phyloP scores from a whole-genome alignment of 1,140 invertebrate genomes.

The Aculops lycopersici region DNA sequence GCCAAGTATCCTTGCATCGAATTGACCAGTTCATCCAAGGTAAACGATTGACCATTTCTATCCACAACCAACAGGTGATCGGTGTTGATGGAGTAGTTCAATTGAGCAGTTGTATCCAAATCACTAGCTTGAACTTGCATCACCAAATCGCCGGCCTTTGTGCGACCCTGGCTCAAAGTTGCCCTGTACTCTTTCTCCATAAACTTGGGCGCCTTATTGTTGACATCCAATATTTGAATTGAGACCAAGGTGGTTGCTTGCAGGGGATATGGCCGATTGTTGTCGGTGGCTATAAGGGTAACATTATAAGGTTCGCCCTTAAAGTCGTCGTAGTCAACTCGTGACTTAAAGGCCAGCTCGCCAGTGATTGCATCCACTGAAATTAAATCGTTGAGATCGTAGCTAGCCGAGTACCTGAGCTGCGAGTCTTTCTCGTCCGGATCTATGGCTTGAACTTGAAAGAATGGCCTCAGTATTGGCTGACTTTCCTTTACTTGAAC shows the following conservation, averaged over 20 bases:
- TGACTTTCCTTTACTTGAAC: constrained; percentile 8
- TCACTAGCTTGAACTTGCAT: not conserved
- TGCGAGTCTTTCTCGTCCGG: constrained; percentile 30
- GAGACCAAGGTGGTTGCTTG: constrained; percentile 32
- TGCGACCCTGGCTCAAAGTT: not conserved
- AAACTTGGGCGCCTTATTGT: constrained; percentile 31
- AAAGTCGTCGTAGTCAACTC: constrained; percentile 31
- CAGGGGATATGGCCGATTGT: constrained; percentile 10
- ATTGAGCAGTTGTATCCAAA: constrained; percentile 2
- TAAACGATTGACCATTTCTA: not conserved
- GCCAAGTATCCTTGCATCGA: not conserved
- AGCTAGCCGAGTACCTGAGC: constrained; percentile 32
- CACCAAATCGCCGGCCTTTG: not conserved
- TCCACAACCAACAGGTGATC: constrained; percentile 1
- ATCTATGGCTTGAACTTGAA: constrained; percentile 32
- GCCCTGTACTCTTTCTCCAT: constrained; percentile 7
- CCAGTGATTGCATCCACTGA: constrained; percentile 32
- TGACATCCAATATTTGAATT: constrained; percentile 30
- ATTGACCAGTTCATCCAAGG: not conserved
- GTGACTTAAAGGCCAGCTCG: constrained; percentile 32
- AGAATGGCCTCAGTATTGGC: constrained; percentile 26
- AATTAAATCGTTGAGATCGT: constrained; percentile 43
- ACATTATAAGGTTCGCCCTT: constrained; percentile 31
- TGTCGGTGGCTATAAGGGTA: constrained; percentile 22
- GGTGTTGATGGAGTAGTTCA: constrained; percentile 1